Evolutionary conservation across 2,113 vertebrate species (phyloP).

Genomic region (Neotoma lepida): DNA sequence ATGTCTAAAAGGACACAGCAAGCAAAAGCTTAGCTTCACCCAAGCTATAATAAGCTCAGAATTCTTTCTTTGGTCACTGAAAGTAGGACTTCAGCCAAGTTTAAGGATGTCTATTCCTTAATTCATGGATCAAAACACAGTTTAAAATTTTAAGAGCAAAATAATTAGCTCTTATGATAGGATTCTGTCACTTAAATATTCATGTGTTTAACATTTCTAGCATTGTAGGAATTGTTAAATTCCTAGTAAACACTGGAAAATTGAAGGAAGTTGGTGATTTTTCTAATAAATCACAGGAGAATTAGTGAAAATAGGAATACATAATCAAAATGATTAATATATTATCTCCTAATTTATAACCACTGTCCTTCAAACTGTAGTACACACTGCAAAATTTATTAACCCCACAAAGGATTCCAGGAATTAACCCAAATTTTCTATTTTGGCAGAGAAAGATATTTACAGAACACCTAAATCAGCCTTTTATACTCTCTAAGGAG

Average conservation of each 20-base stretch:
- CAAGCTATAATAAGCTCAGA: slow-evolving; percentile 67
- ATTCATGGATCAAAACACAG: slow-evolving; percentile 26
- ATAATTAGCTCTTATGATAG: slow-evolving; percentile 21
- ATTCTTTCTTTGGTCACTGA: slow-evolving; percentile 67
- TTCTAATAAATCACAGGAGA: slow-evolving; percentile 44
- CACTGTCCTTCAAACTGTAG: slow-evolving; percentile 50
- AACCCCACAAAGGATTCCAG: slow-evolving; percentile 44
- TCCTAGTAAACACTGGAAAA: slow-evolving; percentile 39
- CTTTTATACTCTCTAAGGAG: slow-evolving; percentile 52
- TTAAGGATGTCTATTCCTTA: slow-evolving; percentile 71
- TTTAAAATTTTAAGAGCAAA: slow-evolving; percentile 59
- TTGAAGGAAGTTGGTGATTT: slow-evolving; percentile 32
- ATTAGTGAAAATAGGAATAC: slow-evolving; percentile 21
- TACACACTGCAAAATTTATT: slow-evolving; percentile 49
- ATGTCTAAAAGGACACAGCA: slow-evolving; percentile 70
- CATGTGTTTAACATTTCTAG: slow-evolving; percentile 34
- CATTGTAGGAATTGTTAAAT: slow-evolving; percentile 49
- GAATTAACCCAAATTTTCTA: slow-evolving; percentile 50
- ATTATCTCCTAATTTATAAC: slow-evolving; percentile 42
- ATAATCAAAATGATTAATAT: slow-evolving; percentile 51
- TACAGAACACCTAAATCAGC: slow-evolving; percentile 69
- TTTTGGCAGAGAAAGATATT: slow-evolving; percentile 68
- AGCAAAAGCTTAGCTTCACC: slow-evolving; percentile 71
- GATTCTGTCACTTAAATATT: slow-evolving; percentile 24
- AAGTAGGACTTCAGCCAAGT: slow-evolving; percentile 69